phyloP scores from a whole-genome alignment of 2,113 vertebrate genomes.

The Psephotus haematonotus region DNA sequence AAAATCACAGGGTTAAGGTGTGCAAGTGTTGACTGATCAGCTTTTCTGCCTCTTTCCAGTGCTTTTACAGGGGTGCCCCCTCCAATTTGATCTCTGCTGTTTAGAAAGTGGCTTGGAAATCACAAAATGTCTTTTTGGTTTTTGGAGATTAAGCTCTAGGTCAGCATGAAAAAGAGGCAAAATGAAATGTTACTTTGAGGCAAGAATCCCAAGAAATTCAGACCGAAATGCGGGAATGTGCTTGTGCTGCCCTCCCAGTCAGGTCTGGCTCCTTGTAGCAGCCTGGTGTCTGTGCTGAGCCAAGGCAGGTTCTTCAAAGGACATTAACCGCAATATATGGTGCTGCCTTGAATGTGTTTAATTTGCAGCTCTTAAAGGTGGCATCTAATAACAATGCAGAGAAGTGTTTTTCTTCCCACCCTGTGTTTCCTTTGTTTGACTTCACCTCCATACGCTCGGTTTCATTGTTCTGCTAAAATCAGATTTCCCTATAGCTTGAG shows the following conservation, averaged over 20 bases:
- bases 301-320: neutral
- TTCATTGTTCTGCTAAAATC: conserved; percentile 43
- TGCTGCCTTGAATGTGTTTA: conserved; percentile 5
- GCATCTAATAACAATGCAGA: conserved; percentile 2
- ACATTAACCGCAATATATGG: neutral
- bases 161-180: neutral
- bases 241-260: neutral
- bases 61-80: neutral
- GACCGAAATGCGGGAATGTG: neutral
- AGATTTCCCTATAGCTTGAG: neutral
- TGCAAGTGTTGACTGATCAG: neutral
- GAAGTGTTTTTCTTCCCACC: neutral
- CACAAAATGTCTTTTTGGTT: neutral
- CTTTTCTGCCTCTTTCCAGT: neutral
- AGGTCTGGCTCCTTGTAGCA: neutral
- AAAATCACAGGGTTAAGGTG: neutral
- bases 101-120: neutral
- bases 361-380: conserved; percentile 10
- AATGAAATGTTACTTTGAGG: neutral
- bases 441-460: neutral
- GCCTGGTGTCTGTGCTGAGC: neutral
- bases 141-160: neutral
- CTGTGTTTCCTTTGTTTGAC: conserved; percentile 42
- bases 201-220: neutral
- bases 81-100: neutral